Conservation (phyloP, 2,888 invertebrate species). For the Zhuqinia jingwanae region DNA sequence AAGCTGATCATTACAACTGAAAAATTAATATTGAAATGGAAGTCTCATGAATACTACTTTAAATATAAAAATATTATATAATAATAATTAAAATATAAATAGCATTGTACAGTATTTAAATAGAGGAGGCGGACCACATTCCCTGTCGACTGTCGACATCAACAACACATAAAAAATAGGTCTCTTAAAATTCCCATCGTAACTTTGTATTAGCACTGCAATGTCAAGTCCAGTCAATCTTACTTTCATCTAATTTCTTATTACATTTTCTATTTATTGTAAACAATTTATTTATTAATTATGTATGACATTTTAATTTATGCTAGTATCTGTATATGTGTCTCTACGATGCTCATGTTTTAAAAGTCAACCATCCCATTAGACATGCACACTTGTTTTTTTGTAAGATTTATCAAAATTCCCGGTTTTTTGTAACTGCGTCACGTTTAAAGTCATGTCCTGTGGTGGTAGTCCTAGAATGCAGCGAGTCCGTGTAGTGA, state of each 20-base stretch:
- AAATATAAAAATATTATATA: too few relatives aligned
- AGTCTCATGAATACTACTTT: too few relatives aligned
- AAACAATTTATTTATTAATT: background rate
- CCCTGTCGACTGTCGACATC: too few relatives aligned
- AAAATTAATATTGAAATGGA: too few relatives aligned
- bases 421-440: constrained; percentile 21
- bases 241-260: background rate
- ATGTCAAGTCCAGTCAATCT: too few relatives aligned
- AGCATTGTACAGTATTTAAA: too few relatives aligned
- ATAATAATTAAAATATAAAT: too few relatives aligned
- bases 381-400: background rate
- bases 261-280: background rate
- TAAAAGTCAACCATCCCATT: background rate
- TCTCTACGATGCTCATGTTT: background rate
- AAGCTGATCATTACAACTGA: background rate
- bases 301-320: background rate
- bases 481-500: constrained; percentile 3
- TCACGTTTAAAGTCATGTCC: background rate
- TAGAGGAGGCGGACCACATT: too few relatives aligned
- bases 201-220: constrained; percentile 10
- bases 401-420: constrained; percentile 44
- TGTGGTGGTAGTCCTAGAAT: too few relatives aligned
- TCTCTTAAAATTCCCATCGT: constrained; percentile 32
- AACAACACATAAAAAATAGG: too few relatives aligned
- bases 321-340: background rate